These are phyloP conservation scores for Anneissia japonica DNA, from an alignment of 35 echinoderm and acorn worm genomes.

Conservation along the genomic window DNA sequence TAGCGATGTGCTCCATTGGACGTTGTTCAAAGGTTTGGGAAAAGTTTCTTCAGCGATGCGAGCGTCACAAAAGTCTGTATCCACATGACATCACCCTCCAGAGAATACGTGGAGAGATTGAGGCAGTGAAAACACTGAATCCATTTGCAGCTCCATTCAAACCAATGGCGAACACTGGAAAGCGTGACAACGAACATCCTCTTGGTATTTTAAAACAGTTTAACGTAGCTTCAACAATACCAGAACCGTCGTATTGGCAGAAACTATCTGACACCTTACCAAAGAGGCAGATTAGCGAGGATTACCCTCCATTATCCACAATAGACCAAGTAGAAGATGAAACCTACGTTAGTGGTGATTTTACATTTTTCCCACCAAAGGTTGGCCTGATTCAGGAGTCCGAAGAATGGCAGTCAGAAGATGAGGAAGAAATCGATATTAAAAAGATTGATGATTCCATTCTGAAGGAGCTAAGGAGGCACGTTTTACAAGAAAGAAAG, in stretches of 20 bases:
- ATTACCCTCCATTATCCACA: conserved; percentile 28
- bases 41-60: conserved; percentile 67
- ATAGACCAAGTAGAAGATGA: background rate
- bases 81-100: conserved; percentile 31
- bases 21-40: conserved; percentile 74
- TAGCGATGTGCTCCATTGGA: conserved; percentile 74
- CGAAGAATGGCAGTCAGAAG: conserved; percentile 35
- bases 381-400: background rate
- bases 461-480: conserved; percentile 55
- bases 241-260: background rate
- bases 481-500: conserved; percentile 27
- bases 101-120: conserved; percentile 52
- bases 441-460: conserved; percentile 48
- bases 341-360: conserved; percentile 20
- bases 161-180: background rate
- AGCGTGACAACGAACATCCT: background rate
- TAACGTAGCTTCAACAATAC: background rate
- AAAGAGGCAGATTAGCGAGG: conserved; percentile 37
- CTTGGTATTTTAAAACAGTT: background rate
- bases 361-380: background rate
- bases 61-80: conserved; percentile 57
- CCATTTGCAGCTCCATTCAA: conserved; percentile 43
- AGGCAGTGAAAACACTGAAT: conserved; percentile 64
- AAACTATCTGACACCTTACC: background rate
- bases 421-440: conserved; percentile 51